Evolutionary conservation across 1,140 invertebrate species (phyloP).

Genomic region (Drosophila dunni): DNA sequence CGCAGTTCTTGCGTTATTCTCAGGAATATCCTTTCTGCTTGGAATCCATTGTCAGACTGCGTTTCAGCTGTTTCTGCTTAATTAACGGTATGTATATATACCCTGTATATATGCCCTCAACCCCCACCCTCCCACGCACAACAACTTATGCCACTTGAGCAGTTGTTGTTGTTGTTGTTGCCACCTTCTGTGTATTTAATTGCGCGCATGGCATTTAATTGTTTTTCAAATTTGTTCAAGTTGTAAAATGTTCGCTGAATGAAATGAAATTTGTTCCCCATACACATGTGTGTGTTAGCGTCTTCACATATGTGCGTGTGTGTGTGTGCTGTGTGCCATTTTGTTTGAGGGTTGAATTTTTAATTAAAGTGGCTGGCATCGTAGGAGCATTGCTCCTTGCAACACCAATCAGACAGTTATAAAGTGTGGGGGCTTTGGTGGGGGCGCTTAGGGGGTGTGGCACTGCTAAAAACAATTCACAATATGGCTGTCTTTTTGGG

Average conservation of each 20-base stretch:
- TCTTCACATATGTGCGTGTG: constrained; percentile 15
- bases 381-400: constrained; percentile 59
- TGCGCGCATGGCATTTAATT: constrained; percentile 83
- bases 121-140: constrained; percentile 31
- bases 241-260: constrained; percentile 71
- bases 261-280: constrained; percentile 44
- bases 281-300: constrained; percentile 14
- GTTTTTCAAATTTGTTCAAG: constrained; percentile 83
- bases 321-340: constrained; percentile 55
- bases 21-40: not conserved
- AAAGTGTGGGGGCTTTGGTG: not conserved
- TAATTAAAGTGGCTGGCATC: constrained; percentile 71
- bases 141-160: constrained; percentile 65
- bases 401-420: constrained; percentile 39
- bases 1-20: not conserved
- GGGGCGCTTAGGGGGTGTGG: not conserved
- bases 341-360: constrained; percentile 78
- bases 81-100: constrained; percentile 71
- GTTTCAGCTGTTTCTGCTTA: constrained; percentile 64
- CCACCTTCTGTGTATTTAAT: constrained; percentile 83
- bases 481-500: constrained; percentile 67
- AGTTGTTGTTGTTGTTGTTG: constrained; percentile 59
- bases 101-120: not conserved
- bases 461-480: constrained; percentile 46
- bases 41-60: constrained; percentile 9